Conservation (phyloP, 2,797 vertebrate species). For the Macroramphosus scolopax region DNA sequence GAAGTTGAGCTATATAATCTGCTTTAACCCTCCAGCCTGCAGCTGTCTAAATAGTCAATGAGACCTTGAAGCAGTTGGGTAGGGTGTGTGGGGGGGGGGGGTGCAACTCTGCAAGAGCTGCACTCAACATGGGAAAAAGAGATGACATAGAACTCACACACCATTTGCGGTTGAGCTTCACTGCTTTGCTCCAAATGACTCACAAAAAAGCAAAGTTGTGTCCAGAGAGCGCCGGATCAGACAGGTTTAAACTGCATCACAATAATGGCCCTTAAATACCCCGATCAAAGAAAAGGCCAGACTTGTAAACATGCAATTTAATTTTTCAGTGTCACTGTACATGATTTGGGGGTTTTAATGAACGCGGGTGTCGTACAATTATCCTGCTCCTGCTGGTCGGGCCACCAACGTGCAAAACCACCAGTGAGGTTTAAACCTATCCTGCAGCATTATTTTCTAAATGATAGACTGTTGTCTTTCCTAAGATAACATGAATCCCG, state of each 20-base stretch:
- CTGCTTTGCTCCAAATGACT: too few relatives aligned
- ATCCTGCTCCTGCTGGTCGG: conserved; percentile 42
- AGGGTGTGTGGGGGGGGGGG: conserved; percentile 13
- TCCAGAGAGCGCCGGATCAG: too few relatives aligned
- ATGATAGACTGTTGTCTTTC: conserved; percentile 35
- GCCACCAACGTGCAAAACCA: conserved; percentile 50
- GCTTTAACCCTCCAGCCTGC: conserved; percentile 47
- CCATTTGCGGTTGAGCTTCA: too few relatives aligned
- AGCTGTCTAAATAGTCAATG: conserved; percentile 73
- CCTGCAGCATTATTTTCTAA: conserved; percentile 23
- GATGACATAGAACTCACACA: background rate
- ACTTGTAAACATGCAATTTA: too few relatives aligned
- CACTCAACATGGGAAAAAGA: conserved; percentile 38
- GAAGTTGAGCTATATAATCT: conserved; percentile 58
- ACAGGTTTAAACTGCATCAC: too few relatives aligned
- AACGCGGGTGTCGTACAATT: too few relatives aligned
- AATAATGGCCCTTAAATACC: too few relatives aligned
- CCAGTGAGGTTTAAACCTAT: conserved; percentile 33
- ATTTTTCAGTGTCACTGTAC: too few relatives aligned
- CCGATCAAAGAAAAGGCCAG: too few relatives aligned
- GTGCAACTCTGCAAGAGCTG: conserved; percentile 24
- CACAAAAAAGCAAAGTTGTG: too few relatives aligned
- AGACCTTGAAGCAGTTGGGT: conserved; percentile 42
- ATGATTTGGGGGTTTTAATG: too few relatives aligned
- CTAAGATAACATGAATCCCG: conserved; percentile 26